These are phyloP conservation scores for Drosophila teissieri DNA, from an alignment of 1,140 invertebrate genomes.

Conservation along the genomic window DNA sequence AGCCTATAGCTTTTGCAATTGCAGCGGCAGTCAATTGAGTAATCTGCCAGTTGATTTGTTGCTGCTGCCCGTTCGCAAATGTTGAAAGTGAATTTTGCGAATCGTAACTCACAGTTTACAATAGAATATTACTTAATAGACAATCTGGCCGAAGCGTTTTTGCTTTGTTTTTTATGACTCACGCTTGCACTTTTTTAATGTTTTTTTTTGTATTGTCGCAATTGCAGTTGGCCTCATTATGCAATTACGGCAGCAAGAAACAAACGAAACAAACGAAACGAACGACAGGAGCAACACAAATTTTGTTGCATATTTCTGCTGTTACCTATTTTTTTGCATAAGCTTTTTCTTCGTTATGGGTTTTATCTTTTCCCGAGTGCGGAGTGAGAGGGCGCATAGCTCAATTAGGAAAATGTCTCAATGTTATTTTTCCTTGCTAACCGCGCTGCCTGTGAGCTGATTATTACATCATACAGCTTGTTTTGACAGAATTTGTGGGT, in stretches of 20 bases:
- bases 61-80: slow-evolving; percentile 55
- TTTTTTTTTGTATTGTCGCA: slow-evolving; percentile 31
- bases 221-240: slow-evolving; percentile 63
- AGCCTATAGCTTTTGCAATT: slow-evolving; percentile 12
- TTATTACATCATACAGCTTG: slow-evolving; percentile 64
- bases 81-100: slow-evolving; percentile 78
- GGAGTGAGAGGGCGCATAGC: slow-evolving; percentile 22
- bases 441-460: slow-evolving; percentile 8
- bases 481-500: slow-evolving; percentile 40
- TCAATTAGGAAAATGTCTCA: slow-evolving; percentile 47
- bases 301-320: neutral
- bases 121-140: slow-evolving; percentile 81
- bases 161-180: slow-evolving; percentile 45
- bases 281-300: slow-evolving; percentile 24
- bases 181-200: slow-evolving; percentile 25
- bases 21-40: slow-evolving; percentile 65
- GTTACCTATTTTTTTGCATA: slow-evolving; percentile 1
- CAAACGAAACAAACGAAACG: slow-evolving; percentile 19
- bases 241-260: slow-evolving; percentile 56
- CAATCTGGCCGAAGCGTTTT: slow-evolving; percentile 36
- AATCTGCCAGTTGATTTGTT: slow-evolving; percentile 61
- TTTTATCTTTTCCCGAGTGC: slow-evolving; percentile 4
- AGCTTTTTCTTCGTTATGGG: slow-evolving; percentile 1
- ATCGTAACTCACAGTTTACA: slow-evolving; percentile 74
- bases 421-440: slow-evolving; percentile 21